Evolutionary conservation across 2,888 invertebrate species (phyloP), one percentile per base, ranked within the genome.

Genomic region (Tachina lurida): DNA sequence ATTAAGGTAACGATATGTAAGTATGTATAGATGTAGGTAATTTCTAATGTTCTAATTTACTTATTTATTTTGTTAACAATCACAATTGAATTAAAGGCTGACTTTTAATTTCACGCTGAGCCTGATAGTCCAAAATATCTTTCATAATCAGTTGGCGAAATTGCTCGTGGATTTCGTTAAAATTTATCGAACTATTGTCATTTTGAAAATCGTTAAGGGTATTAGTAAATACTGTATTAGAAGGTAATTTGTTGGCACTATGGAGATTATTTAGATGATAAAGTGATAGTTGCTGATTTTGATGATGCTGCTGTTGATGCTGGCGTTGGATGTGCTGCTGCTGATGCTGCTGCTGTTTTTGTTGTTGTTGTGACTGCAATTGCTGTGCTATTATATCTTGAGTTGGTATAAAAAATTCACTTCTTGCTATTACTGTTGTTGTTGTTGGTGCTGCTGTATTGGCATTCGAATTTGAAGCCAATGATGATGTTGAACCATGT

Each of bases 11-110:
- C 22, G 22, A 22, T 2, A 22, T 56, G 10, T 43, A 70, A 9
- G 43, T 39, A 67, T n/a, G 43, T 62, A 9, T 43, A 17, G 31
- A 17, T 52, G 41, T 62, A 54, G 17, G 31, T 71, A 54, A 31
- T 70, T 43, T 60, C 10, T 60, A 41, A 13, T 49, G 52, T 60
- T 17, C 43, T 22, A n/a, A 43, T 52, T 65, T 62, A 4, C 10
- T 41, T 49, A 41, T 22, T n/a, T 67, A n/a, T 13, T 67, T 65
- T 15, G 1, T 19, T 45, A 54, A 73, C 15, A 60, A 88, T 90
- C 89, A 93, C 87, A 92, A 89, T 87, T 92, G 89, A 82, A 93
- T 91, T 5, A 93, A 88, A 31, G 92, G 93, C 82, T 90, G 89
- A 13, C 84, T 76, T 71, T 88, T 88, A 12, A 89, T 75, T 76